Base-by-base conservation (phyloP, 30 jellyfish, hydroid and myxozoan genomes). In the Hydractinia echinata region DNA sequence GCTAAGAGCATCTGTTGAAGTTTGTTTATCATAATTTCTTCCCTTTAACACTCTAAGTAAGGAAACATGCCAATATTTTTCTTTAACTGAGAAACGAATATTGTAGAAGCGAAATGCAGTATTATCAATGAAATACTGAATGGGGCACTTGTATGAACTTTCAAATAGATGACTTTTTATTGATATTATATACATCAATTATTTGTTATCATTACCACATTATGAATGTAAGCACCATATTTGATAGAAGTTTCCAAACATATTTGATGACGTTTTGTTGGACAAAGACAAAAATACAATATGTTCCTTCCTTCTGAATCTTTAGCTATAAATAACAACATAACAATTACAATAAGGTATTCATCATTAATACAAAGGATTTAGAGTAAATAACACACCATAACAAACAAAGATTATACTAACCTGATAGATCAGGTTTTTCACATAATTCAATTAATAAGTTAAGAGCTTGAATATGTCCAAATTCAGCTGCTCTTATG, bases 401-500 rank as follows among this genome's bases (percentile, higher is more conserved):
- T 60, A 1, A 8, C 6, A 14, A 21, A 61, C 10, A 6, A 60
- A 54, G 10, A 15, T 8, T 30, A 18, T 13, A 53, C 83, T 52
- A 58, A 92, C 98, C 92, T 86, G 98, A 76, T 21, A 92, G 80
- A 61, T 92, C 96, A 19, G 98, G 77, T 9, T 61, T 60, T 10
- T 44, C 95, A 86, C 78, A 86, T 3, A 88, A 81, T 77, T 86
- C 93, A 4, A 89, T 84, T 8, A 92, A 83, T 30, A 83, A 81
- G 49, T 83, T 82, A 5, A 92, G 86, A 8, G 95, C 88, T 72
- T 86, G 96, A 13, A 82, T 61, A 84, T 92, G 98, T 16, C 98
- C 98, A 87, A 86, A 92, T 54, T 86, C 95, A 10, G 98, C 98
- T 4, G 98, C 98, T 79, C 95, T 71, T 89, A 92, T 92, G 16